Evolutionary conservation across 1,140 invertebrate species (phyloP).

Genomic region (Ericerus pela): DNA sequence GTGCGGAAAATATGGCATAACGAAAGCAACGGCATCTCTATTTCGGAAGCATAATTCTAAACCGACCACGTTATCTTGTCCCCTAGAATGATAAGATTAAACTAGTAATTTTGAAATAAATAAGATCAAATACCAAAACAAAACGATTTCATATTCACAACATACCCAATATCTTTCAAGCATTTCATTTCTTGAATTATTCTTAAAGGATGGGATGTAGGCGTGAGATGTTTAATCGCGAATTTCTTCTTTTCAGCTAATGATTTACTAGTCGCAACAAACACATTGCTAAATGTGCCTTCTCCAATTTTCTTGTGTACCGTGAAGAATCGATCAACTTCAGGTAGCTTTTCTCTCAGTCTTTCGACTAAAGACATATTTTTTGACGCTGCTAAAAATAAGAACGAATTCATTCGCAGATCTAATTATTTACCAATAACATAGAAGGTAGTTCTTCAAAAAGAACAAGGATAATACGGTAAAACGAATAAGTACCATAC

Average conservation of each 20-base stretch:
- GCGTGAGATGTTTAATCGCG: constrained; percentile 69
- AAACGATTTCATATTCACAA: not conserved
- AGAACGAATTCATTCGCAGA: not conserved
- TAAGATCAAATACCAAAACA: not conserved
- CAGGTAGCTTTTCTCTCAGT: constrained; percentile 35
- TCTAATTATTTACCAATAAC: too few species aligned
- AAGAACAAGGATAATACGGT: not conserved
- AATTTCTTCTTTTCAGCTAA: constrained; percentile 40
- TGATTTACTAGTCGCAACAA: constrained; percentile 48
- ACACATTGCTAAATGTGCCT: constrained; percentile 71
- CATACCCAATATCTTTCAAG: constrained; percentile 61
- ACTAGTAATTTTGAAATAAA: not conserved
- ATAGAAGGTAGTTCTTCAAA: not conserved
- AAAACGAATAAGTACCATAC: not conserved
- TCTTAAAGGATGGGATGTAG: constrained; percentile 59
- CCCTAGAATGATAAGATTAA: constrained; percentile 40
- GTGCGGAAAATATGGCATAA: constrained; percentile 82
- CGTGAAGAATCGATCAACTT: constrained; percentile 44
- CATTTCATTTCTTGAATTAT: constrained; percentile 63
- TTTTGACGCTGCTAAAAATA: not conserved
- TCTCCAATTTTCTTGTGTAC: constrained; percentile 55
- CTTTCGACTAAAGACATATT: constrained; percentile 32
- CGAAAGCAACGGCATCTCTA: constrained; percentile 65
- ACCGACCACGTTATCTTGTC: constrained; percentile 64
- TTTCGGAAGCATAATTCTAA: constrained; percentile 62